A percentile compares a stretch with the other conserved stretches of the same genome.
Evolutionary conservation across 2,113 vertebrate genomes (phyloP).

Genomic region (Passer domesticus): DNA sequence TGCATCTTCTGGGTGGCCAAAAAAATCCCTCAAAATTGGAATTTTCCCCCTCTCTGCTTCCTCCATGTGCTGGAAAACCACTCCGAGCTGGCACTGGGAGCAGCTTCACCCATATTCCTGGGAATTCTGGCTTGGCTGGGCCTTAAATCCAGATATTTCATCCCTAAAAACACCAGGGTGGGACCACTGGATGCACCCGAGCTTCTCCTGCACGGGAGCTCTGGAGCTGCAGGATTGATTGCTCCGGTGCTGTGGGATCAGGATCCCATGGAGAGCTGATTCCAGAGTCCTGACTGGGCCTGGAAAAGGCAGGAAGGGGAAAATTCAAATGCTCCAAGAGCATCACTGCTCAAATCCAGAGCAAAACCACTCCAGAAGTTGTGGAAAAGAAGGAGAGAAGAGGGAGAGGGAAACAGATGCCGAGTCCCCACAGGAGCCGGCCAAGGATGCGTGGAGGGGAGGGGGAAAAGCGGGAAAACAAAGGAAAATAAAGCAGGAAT

Average conservation of each 20-base stretch:
- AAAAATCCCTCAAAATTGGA: neutral
- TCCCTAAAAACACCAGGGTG: neutral
- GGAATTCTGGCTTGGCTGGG: neutral
- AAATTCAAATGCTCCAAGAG: fast-evolving
- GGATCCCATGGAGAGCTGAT: fast-evolving
- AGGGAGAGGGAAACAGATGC: neutral
- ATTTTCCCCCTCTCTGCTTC: neutral
- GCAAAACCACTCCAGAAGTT: neutral
- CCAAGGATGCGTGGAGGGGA: neutral
- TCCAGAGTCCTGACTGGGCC: neutral
- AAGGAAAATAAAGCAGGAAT: conserved; percentile 9
- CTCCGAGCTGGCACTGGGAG: fast-evolving
- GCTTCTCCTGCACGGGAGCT: neutral
- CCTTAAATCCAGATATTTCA: neutral
- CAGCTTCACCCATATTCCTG: neutral
- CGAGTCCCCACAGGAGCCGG: neutral
- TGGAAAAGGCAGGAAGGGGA: neutral
- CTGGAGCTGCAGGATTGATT: neutral
- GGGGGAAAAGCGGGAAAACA: neutral
- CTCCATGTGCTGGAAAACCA: neutral
- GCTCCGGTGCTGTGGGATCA: fast-evolving
- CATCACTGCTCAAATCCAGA: neutral
- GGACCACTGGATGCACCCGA: neutral
- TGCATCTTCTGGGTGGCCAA: neutral
- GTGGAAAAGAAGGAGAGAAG: neutral